A percentile compares a stretch with the other conserved stretches of the same genome.
Conservation (phyloP, 1,140 invertebrate genomes). For the Mactra quadrangularis region DNA sequence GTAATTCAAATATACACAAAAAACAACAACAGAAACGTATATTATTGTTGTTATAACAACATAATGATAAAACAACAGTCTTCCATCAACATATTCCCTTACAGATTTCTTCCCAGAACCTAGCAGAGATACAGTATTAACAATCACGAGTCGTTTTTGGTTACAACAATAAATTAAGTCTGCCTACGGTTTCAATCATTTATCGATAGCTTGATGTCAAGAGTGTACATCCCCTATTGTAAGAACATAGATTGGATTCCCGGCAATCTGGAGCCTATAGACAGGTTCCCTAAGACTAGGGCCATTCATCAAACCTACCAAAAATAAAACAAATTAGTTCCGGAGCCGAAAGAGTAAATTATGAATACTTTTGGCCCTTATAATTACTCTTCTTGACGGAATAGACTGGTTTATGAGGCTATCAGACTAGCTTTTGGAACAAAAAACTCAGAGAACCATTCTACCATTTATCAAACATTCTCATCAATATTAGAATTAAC, state of each 20-base stretch:
- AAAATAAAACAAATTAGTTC: constrained; percentile 37
- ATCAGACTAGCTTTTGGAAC: not conserved
- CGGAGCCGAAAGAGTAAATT: constrained; percentile 29
- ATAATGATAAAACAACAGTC: no score
- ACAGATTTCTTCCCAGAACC: no score
- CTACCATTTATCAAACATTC: not conserved
- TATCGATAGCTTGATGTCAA: constrained; percentile 30
- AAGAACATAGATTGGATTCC: not conserved
- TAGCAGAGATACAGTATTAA: no score
- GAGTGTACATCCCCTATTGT: constrained; percentile 7
- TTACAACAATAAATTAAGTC: constrained; percentile 18
- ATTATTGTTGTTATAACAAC: no score
- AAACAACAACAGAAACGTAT: no score
- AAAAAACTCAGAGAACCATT: not conserved
- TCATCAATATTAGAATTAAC: no score
- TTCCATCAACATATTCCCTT: no score
- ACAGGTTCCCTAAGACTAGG: not conserved
- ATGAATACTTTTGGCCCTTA: constrained; percentile 41
- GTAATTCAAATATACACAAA: no score
- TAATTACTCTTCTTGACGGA: constrained; percentile 15
- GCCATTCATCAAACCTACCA: constrained; percentile 21
- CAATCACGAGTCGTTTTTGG: not conserved
- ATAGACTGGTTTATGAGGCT: constrained; percentile 33
- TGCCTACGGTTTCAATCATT: constrained; percentile 27
- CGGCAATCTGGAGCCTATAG: constrained; percentile 14